These are phyloP conservation scores for Listrodromus nycthemerus DNA, from an alignment of 2,888 invertebrate species.

Conservation along the genomic window DNA sequence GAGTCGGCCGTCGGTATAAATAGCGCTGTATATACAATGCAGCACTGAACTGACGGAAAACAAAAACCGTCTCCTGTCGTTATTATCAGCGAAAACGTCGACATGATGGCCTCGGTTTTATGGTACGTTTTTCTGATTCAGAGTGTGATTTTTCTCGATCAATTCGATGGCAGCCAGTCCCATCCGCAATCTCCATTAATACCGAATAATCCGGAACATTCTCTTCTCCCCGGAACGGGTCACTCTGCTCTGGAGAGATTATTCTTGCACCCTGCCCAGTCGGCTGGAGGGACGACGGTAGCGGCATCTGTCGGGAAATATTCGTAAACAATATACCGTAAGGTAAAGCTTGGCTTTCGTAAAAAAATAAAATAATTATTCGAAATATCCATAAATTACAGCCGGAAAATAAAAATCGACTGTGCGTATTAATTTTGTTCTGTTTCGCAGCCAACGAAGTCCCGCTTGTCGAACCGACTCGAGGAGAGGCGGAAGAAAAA, in stretches of 20 bases:
- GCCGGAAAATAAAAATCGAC: no score
- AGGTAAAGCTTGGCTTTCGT: not conserved
- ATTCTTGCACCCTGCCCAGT: not conserved
- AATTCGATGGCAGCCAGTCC: not conserved
- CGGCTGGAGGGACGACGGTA: not conserved
- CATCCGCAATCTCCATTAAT: not conserved
- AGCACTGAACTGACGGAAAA: not conserved
- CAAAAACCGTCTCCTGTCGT: not conserved
- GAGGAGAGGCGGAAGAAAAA: no score
- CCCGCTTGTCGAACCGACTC: no score
- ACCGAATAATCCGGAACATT: not conserved
- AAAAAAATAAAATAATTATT: not conserved
- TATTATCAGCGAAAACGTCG: not conserved
- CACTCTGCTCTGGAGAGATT: no score
- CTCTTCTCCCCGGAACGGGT: no score
- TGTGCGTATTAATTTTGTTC: no score
- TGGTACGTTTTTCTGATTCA: not conserved
- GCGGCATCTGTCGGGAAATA: not conserved
- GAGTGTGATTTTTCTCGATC: not conserved
- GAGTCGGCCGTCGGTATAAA: not conserved
- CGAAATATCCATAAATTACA: no score
- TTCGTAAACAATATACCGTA: fast-evolving
- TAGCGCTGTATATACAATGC: not conserved
- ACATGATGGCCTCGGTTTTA: not conserved
- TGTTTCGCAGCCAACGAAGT: no score